Evolutionary conservation across 2,888 invertebrate genomes (phyloP), one percentile per base, ranked within the genome.

Genomic region (Hoplodrina blanda): DNA sequence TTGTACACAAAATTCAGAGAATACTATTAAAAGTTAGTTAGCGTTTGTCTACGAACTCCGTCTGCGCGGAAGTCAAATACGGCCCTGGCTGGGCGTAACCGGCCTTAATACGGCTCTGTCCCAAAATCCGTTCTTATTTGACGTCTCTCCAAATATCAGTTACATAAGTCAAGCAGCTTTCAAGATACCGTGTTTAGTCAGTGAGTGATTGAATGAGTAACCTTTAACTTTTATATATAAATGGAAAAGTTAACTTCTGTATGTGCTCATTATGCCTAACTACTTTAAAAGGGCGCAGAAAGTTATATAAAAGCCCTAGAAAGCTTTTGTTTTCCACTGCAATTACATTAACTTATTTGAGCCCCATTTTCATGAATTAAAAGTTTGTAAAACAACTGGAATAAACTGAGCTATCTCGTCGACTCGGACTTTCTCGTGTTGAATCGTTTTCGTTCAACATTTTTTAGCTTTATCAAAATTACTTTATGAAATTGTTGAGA

Each of bases 381-480:
- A 78, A 78, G 71, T 82, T 74, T 54, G 74, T 77, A 56, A 66
- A 69, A 64, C 60, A 81, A 63, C 67, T 57, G 60, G 57, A 75
- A 62, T 80, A 60, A 78, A 57, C 76, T 52, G 57, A 53, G 55
- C 55, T 67, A 71, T 64, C 74, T 77, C 69, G 59, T 69, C 62
- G 54, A 70, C 66, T 78, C 56, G 60, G 46, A 68, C 64, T 80
- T 70, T 62, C 61, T 64, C 55, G 68, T 54, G 63, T 59, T 67
- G 63, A 69, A 82, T 53, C 30, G 20, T 62, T 76, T 73, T 70
- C 62, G 46, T 76, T 62, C 49, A 67, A 62, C n/a, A 11, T 62
- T 79, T 71, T 80, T 69, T 68, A 60, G 60, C 60, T 65, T 70
- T 62, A 78, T 61, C 65, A 61, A 65, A 80, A 82, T 75, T 75